A percentile compares a stretch with the other conserved stretches of the same genome.
Conservation (phyloP, 2,888 invertebrate species). For the Drosophila algonquin region DNA sequence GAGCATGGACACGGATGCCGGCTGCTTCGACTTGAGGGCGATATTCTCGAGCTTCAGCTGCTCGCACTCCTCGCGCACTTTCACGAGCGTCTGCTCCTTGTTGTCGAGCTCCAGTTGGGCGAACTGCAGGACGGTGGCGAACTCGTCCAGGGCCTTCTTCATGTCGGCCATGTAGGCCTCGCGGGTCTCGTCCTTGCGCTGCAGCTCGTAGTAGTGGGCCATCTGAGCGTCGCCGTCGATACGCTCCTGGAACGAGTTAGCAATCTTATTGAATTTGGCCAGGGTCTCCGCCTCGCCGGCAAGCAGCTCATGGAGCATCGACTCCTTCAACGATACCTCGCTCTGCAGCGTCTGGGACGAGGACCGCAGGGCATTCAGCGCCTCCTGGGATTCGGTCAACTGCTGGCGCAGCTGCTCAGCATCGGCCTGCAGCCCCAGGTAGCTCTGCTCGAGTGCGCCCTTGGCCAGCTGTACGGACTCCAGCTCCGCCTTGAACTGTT, state of each 20-base stretch:
- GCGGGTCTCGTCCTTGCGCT: constrained; percentile 83
- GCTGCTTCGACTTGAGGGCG: constrained; percentile 81
- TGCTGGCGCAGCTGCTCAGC: constrained; percentile 73
- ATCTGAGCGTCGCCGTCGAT: constrained; percentile 83
- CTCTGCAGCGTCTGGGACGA: constrained; percentile 82
- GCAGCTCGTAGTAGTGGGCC: constrained; percentile 83
- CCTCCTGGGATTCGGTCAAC: constrained; percentile 76
- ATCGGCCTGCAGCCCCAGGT: constrained; percentile 77
- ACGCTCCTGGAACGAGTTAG: constrained; percentile 84
- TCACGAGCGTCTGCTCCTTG: constrained; percentile 81
- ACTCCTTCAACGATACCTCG: constrained; percentile 84
- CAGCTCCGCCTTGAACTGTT: constrained; percentile 82
- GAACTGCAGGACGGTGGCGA: constrained; percentile 83
- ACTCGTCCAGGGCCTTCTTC: constrained; percentile 84
- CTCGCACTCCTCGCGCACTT: constrained; percentile 82
- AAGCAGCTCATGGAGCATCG: constrained; percentile 82
- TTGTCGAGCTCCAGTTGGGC: constrained; percentile 83
- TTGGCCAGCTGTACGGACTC: constrained; percentile 81
- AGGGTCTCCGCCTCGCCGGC: constrained; percentile 83
- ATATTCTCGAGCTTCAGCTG: constrained; percentile 83
- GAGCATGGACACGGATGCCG: constrained; percentile 52
- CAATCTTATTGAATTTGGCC: constrained; percentile 84
- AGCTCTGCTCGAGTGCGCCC: constrained; percentile 80
- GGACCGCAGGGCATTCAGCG: constrained; percentile 71
- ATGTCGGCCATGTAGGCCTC: constrained; percentile 84